phyloP scores from a whole-genome alignment of 2,888 invertebrate species.

The Eulithis prunata region DNA sequence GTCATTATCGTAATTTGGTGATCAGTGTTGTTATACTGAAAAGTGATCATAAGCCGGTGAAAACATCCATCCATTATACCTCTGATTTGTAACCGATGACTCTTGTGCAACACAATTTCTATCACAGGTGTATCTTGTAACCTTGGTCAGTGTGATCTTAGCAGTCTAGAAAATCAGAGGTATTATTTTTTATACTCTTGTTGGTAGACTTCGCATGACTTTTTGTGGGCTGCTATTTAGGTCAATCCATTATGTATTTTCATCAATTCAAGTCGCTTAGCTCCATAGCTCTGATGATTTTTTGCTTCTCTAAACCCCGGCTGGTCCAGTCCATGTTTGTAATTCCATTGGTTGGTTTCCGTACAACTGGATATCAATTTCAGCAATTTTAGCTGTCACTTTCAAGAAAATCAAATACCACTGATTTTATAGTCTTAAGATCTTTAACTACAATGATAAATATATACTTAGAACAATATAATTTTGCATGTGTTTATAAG shows the following conservation, averaged over 20 bases:
- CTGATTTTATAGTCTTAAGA: slow-evolving; percentile 63
- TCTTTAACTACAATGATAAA: slow-evolving; percentile 62
- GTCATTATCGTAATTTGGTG: slow-evolving; percentile 54
- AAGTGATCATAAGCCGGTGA: slow-evolving; percentile 79
- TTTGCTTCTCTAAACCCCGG: slow-evolving; percentile 3
- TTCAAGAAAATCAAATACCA: slow-evolving; percentile 59
- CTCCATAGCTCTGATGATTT: slow-evolving; percentile 9
- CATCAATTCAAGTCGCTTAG: slow-evolving; percentile 3
- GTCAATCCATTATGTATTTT: slow-evolving; percentile 12
- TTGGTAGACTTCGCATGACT: not conserved
- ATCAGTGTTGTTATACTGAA: slow-evolving; percentile 76
- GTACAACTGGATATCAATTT: slow-evolving; percentile 19
- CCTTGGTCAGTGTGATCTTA: slow-evolving; percentile 21
- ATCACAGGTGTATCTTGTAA: slow-evolving; percentile 40
- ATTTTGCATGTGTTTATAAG: slow-evolving; percentile 55
- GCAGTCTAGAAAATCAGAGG: slow-evolving; percentile 55
- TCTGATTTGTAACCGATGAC: slow-evolving; percentile 50
- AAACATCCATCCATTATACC: slow-evolving; percentile 61
- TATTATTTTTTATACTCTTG: slow-evolving; percentile 47
- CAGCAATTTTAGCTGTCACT: slow-evolving; percentile 27
- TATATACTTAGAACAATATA: slow-evolving; percentile 60
- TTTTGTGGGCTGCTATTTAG: slow-evolving; percentile 17
- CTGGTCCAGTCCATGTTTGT: slow-evolving; percentile 27
- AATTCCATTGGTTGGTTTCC: slow-evolving; percentile 24
- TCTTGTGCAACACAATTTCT: slow-evolving; percentile 46